Evolutionary conservation across 2,113 vertebrate genomes (phyloP).

Genomic region (Herpailurus yagouaroundi): DNA sequence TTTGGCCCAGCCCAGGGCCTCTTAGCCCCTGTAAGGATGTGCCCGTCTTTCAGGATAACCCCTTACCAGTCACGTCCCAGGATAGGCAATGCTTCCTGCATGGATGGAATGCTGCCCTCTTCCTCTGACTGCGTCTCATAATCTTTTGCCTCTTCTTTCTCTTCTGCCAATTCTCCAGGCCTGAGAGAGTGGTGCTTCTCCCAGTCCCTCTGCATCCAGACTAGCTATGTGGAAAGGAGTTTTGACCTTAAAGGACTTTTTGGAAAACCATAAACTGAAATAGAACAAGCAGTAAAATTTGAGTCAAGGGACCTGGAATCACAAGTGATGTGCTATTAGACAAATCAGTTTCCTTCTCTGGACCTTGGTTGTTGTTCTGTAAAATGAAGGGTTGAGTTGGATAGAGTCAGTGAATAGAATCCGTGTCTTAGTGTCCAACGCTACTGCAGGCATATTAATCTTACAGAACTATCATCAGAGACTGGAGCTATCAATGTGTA

Average conservation of each 20-base stretch:
- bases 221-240: slow-evolving; percentile 18
- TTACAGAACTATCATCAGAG: not conserved
- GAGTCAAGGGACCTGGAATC: not conserved
- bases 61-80: not conserved
- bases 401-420: not conserved
- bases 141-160: slow-evolving; percentile 1
- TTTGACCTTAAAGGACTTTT: slow-evolving; percentile 13
- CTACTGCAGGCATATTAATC: not conserved
- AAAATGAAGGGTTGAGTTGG: not conserved
- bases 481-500: not conserved
- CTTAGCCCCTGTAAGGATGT: not conserved
- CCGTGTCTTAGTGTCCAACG: not conserved
- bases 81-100: not conserved
- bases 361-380: not conserved
- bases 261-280: not conserved
- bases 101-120: not conserved
- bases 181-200: not conserved
- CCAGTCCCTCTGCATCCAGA: not conserved
- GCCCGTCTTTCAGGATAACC: not conserved
- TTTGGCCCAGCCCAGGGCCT: not conserved
- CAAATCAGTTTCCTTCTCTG: not conserved
- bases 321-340: not conserved
- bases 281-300: not conserved
- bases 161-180: not conserved
- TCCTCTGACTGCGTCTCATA: not conserved